A percentile compares a stretch with the other conserved stretches of the same genome.
These are phyloP conservation scores for Herpetotheres cachinnans DNA, from an alignment of 2,113 vertebrate genomes.

Conservation along the genomic window DNA sequence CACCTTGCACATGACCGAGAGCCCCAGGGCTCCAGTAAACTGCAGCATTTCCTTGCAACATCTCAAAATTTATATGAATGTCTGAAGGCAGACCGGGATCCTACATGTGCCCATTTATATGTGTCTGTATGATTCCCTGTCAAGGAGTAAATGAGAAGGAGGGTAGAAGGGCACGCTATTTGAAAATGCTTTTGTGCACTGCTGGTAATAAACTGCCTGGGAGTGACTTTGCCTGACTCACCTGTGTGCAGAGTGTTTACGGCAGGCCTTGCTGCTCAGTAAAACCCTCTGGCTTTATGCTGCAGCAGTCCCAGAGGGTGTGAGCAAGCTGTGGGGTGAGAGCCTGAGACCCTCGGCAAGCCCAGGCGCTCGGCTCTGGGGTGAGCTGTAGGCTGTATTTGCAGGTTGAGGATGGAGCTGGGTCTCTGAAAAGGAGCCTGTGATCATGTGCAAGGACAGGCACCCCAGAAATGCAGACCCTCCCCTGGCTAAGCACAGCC, in stretches of 20 bases:
- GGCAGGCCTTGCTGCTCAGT: not conserved
- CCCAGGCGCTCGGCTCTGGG: accelerated
- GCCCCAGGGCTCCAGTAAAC: not conserved
- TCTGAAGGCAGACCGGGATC: not conserved
- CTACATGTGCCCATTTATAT: not conserved
- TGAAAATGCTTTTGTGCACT: not conserved
- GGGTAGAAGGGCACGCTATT: not conserved
- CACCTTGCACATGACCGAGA: not conserved
- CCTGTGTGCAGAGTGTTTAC: not conserved
- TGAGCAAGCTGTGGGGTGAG: not conserved
- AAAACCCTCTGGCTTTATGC: not conserved
- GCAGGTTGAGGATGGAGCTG: not conserved
- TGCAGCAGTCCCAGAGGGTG: accelerated
- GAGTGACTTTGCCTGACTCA: not conserved
- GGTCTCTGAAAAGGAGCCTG: not conserved
- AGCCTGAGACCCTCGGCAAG: not conserved
- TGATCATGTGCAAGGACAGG: not conserved
- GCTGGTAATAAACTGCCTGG: not conserved
- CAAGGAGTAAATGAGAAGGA: not conserved
- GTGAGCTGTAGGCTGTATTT: not conserved
- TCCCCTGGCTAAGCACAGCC: not conserved
- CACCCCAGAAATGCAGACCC: not conserved
- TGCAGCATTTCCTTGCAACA: not conserved
- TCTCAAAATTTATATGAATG: not conserved
- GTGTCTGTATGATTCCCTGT: not conserved